These are phyloP conservation scores for Australoheros scitulus DNA, from an alignment of 2,113 vertebrate genomes.

Conservation along the genomic window DNA sequence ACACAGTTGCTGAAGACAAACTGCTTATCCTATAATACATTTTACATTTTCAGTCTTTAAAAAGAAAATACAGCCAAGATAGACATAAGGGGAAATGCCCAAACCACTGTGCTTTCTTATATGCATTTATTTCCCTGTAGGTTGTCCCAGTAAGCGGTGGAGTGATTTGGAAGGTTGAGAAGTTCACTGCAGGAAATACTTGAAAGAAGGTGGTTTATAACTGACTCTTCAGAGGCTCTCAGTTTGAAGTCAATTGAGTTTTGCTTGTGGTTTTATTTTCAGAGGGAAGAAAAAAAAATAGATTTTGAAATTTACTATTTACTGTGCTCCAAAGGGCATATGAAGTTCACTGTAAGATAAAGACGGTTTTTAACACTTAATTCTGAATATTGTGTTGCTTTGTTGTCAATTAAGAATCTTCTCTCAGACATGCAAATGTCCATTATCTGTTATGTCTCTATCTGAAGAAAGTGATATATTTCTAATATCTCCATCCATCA, in stretches of 20 bases:
- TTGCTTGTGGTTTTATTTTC: constrained; percentile 1
- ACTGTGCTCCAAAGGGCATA: background rate
- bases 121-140: constrained; percentile 2
- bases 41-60: constrained; percentile 14
- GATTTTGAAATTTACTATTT: background rate
- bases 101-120: constrained; percentile 3
- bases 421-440: background rate
- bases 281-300: background rate
- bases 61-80: constrained; percentile 9
- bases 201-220: constrained; percentile 21
- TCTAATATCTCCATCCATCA: background rate
- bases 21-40: constrained; percentile 31
- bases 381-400: background rate
- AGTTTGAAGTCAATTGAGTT: constrained; percentile 9
- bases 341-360: background rate
- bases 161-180: constrained; percentile 34
- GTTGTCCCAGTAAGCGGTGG: constrained; percentile 1
- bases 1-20: constrained; percentile 8
- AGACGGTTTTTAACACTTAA: background rate
- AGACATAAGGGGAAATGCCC: background rate
- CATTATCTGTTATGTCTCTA: background rate
- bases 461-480: background rate
- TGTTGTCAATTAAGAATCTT: background rate
- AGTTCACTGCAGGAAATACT: constrained; percentile 27
- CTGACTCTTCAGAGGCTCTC: constrained; percentile 3